Evolutionary conservation across 2,888 invertebrate genomes (phyloP).

Genomic region (Phalangium opilio): DNA sequence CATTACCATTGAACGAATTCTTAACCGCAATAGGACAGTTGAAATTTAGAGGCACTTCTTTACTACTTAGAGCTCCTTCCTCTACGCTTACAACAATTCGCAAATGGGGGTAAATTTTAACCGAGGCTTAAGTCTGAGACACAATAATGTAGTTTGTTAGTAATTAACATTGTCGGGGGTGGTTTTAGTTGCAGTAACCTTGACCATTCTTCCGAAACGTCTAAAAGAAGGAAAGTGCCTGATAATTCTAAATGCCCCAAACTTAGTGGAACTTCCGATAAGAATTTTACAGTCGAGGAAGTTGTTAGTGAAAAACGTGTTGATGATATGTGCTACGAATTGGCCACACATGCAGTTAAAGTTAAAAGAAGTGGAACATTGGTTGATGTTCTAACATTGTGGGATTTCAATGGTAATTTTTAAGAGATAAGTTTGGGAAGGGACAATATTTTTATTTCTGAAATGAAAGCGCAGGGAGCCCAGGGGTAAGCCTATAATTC

Average conservation of each 20-base stretch:
- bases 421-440: no score
- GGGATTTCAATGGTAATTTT: conserved; percentile 34
- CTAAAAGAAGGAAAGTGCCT: neutral
- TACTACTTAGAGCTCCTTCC: conserved; percentile 42
- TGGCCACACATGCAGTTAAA: conserved; percentile 43
- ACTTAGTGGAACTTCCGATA: neutral
- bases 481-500: no score
- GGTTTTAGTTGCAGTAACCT: no score
- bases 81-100: no score
- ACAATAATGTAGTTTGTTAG: no score
- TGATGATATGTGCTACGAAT: conserved; percentile 9
- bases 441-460: no score
- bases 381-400: conserved; percentile 41
- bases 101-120: no score
- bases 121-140: no score
- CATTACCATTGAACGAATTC: conserved; percentile 37
- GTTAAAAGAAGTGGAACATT: conserved; percentile 41
- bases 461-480: no score
- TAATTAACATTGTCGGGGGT: no score
- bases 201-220: no score
- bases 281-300: neutral
- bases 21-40: conserved; percentile 47
- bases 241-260: neutral
- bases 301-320: neutral
- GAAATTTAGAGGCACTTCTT: conserved; percentile 49